Percentiles rank a stretch among this genome's conserved stretches.
phyloP scores from a whole-genome alignment of 2,888 invertebrate species.

The Troglohyphantes excavatus region DNA sequence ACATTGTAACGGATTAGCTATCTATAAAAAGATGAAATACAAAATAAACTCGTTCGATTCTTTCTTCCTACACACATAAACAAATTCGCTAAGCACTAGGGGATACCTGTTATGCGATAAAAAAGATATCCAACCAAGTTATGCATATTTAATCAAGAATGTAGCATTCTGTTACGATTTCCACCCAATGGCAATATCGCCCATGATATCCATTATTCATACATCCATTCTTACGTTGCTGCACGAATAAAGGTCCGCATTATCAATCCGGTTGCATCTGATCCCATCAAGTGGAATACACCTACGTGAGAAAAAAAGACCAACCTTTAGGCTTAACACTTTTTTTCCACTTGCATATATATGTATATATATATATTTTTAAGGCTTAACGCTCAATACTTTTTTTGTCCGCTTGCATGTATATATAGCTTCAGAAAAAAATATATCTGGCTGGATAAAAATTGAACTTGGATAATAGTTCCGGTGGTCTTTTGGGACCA shows the following conservation, averaged over 20 bases:
- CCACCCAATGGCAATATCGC: background rate
- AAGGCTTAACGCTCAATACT: background rate
- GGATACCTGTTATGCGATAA: background rate
- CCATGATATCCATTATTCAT: background rate
- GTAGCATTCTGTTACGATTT: constrained; percentile 5
- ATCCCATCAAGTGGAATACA: background rate
- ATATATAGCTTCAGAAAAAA: background rate
- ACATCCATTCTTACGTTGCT: background rate
- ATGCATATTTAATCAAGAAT: background rate
- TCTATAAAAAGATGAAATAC: too few relatives aligned
- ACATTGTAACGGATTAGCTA: too few relatives aligned
- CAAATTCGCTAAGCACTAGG: background rate
- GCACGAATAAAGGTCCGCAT: background rate
- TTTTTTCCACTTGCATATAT: too few relatives aligned
- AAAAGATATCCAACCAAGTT: background rate
- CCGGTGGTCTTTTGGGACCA: too few relatives aligned
- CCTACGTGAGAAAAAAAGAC: background rate
- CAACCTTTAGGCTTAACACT: too few relatives aligned
- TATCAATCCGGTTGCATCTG: background rate
- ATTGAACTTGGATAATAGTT: background rate
- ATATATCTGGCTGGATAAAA: background rate
- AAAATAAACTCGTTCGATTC: background rate
- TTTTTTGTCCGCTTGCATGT: too few relatives aligned
- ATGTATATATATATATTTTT: too few relatives aligned
- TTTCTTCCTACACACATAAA: background rate